phyloP scores from a whole-genome alignment of 2,113 vertebrate genomes.

The Siphamia tubifer region DNA sequence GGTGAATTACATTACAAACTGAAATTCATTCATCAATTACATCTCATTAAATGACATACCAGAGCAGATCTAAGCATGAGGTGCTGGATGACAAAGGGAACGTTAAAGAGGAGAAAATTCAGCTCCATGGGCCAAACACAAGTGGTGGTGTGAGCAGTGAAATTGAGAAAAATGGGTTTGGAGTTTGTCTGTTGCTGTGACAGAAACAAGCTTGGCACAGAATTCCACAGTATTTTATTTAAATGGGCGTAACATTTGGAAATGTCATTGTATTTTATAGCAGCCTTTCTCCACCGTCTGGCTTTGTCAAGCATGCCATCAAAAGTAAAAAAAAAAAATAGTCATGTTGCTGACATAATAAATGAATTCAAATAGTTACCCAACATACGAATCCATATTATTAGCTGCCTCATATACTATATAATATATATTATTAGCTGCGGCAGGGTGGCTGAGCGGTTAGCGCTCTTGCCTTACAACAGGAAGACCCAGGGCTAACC shows the following conservation, averaged over 20 bases:
- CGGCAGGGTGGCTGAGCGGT: too few species aligned
- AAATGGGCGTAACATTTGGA: not conserved
- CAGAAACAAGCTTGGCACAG: not conserved
- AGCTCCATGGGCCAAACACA: slow-evolving; percentile 1
- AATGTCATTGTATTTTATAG: not conserved
- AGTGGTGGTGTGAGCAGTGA: slow-evolving; percentile 7
- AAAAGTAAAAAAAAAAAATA: too few species aligned
- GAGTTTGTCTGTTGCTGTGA: slow-evolving; percentile 1
- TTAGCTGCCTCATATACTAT: too few species aligned
- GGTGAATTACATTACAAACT: slow-evolving; percentile 31
- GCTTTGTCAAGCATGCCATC: too few species aligned
- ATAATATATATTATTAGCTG: too few species aligned
- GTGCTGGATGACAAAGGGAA: not conserved
- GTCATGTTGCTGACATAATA: too few species aligned
- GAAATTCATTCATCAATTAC: slow-evolving; percentile 37
- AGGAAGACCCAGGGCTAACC: too few species aligned
- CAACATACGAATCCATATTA: too few species aligned
- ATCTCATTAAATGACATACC: slow-evolving; percentile 43
- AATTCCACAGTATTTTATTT: slow-evolving; percentile 6
- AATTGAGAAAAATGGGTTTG: not conserved
- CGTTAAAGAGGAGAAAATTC: not conserved
- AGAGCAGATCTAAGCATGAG: slow-evolving; percentile 19
- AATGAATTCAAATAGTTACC: too few species aligned
- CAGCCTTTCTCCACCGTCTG: too few species aligned
- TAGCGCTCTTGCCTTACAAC: too few species aligned